Evolutionary conservation across 1,140 invertebrate genomes (phyloP), one percentile per base, ranked within the genome.

Genomic region (Aphidius ervi): DNA sequence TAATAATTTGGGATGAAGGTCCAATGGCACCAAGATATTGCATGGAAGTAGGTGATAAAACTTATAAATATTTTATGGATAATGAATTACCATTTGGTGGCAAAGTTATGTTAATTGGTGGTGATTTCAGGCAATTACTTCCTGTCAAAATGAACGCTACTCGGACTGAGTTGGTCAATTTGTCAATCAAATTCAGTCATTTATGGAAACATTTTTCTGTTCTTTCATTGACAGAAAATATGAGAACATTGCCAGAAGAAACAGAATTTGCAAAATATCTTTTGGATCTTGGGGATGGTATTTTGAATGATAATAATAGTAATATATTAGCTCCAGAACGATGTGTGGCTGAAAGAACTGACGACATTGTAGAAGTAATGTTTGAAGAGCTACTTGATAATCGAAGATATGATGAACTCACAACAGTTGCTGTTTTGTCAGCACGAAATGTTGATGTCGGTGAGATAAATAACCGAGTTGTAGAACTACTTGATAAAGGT

Each of bases 1-100:
- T 71, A 41, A 66, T 70, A 20, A 62, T 74, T 48, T 72, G 65
- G 66, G 71, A 73, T 58, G 73, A 74, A 59, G 70, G 66, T 40
- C 52, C 52, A 7, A 56, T 56, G 54, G 40, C 41, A 20, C 54
- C 41, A 20, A 10, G 41, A 5, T 56, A 56, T 45, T 5, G 39
- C 6, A n/a, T 43, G 43, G 54, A 56, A 45, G 23, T 56, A 43
- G 23, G 41, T 10, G 23, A 56, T 56, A 16, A 7, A 8, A 9
- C 43, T 20, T 56, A 42, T 7, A 39, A 23, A 23, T 39, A 56
- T 45, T 42, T 56, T 56, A 45, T 56, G 54, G 8, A 56, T 45
- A 56, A 56, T 20, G n/a, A 10, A 9, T 20, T 43, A 45, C 54
- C 54, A 45, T 56, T 56, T 56, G 42, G 16, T 7, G 54, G 54